These are phyloP conservation scores for Colistium nudipinnis DNA, from an alignment of 2,113 vertebrate species.

Conservation along the genomic window DNA sequence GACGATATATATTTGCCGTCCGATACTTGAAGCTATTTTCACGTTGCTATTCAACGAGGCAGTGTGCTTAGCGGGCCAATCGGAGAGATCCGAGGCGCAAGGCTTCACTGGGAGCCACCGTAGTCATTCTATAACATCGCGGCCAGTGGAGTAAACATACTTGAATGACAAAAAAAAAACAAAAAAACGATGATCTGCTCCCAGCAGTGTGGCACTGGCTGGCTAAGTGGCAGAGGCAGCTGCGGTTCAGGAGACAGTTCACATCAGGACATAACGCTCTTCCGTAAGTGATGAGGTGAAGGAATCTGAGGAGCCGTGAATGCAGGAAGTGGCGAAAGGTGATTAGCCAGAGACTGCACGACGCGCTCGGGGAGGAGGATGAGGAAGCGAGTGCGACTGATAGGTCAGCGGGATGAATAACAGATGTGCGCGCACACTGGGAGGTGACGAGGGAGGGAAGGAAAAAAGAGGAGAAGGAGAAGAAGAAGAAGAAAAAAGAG, in stretches of 20 bases:
- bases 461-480: no score
- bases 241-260: constrained; percentile 50
- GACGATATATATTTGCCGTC: constrained; percentile 8
- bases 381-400: constrained; percentile 52
- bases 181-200: constrained; percentile 32
- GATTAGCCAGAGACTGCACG: constrained; percentile 48
- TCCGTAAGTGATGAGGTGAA: constrained; percentile 48
- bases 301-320: constrained; percentile 40
- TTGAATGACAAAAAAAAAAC: constrained; percentile 22
- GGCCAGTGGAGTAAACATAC: constrained; percentile 33
- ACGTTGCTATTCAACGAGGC: no score
- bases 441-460: not conserved
- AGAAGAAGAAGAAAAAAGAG: no score
- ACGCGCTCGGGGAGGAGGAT: constrained; percentile 44
- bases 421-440: constrained; percentile 20
- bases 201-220: constrained; percentile 12
- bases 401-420: constrained; percentile 28
- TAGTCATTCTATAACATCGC: constrained; percentile 17
- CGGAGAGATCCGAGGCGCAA: constrained; percentile 28
- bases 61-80: constrained; percentile 16
- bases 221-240: constrained; percentile 11
- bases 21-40: constrained; percentile 25
- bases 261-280: constrained; percentile 54
- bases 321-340: constrained; percentile 29
- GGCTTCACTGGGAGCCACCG: constrained; percentile 10